Evolutionary conservation across 2,888 invertebrate species (phyloP).

Genomic region (Tribolium freemani): DNA sequence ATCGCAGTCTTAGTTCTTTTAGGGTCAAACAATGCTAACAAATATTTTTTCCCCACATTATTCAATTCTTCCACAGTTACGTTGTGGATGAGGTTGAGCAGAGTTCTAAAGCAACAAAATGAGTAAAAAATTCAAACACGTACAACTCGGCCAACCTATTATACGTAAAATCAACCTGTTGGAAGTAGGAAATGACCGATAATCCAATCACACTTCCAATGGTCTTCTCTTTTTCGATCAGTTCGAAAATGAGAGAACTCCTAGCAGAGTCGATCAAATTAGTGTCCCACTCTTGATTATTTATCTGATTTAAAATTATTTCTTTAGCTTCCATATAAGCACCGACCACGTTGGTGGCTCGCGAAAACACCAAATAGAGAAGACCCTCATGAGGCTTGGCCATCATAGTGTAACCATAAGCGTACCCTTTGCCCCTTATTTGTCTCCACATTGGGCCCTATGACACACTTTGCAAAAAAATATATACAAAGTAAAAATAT

Average conservation of each 20-base stretch:
- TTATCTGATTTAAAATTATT: constrained; percentile 79
- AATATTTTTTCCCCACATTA: constrained; percentile 79
- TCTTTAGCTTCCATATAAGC: constrained; percentile 85
- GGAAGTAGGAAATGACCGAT: constrained; percentile 81
- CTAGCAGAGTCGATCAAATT: constrained; percentile 86
- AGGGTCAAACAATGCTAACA: constrained; percentile 78
- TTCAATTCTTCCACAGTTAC: constrained; percentile 77
- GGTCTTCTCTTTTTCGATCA: constrained; percentile 85
- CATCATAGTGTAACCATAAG: constrained; percentile 83
- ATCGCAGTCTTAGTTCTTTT: constrained; percentile 75
- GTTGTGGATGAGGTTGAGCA: constrained; percentile 76
- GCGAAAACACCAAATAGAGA: constrained; percentile 80
- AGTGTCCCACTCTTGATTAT: constrained; percentile 77
- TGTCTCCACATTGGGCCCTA: constrained; percentile 91
- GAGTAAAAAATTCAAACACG: background rate
- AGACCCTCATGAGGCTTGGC: constrained; percentile 78
- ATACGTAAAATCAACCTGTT: constrained; percentile 76
- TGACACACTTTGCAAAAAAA: background rate
- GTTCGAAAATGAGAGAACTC: constrained; percentile 89
- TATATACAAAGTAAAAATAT: constrained; percentile 35
- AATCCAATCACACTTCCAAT: constrained; percentile 80
- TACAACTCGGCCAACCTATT: constrained; percentile 71
- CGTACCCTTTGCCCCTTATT: constrained; percentile 88
- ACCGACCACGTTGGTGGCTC: constrained; percentile 82
- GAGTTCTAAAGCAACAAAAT: constrained; percentile 68